Percentiles rank a stretch among this genome's conserved stretches.
Conservation (phyloP, 2,888 invertebrate species). For the Ophion slaviceki region DNA sequence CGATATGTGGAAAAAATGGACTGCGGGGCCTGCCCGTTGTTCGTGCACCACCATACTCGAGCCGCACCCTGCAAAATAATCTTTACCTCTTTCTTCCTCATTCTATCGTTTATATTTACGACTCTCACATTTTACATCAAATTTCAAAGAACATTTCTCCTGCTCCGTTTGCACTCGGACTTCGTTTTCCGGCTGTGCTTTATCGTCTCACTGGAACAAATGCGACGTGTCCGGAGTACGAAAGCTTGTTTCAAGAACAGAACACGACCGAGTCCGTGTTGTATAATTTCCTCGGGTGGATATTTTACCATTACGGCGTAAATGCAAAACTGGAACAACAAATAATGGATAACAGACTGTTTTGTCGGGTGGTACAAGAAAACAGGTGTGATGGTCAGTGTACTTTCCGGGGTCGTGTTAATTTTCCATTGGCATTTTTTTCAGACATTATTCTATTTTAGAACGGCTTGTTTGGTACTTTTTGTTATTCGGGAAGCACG, state of each 20-base stretch:
- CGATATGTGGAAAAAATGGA: constrained; percentile 24
- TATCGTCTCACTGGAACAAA: neutral
- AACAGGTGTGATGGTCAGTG: constrained; percentile 33
- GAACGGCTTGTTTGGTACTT: neutral
- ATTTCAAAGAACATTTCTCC: neutral
- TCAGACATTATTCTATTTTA: constrained; percentile 21
- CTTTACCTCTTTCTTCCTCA: no score
- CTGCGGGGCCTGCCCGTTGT: constrained; percentile 9
- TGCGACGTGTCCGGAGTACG: constrained; percentile 12
- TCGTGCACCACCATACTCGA: constrained; percentile 52
- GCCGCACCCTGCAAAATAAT: constrained; percentile 72
- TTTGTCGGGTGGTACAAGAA: constrained; percentile 43
- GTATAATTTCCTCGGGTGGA: constrained; percentile 11
- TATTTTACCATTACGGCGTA: constrained; percentile 16
- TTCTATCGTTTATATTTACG: no score
- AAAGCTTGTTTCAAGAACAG: constrained; percentile 49
- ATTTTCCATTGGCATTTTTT: constrained; percentile 49
- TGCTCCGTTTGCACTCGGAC: neutral
- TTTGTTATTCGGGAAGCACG: neutral
- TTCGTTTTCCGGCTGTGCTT: constrained; percentile 16
- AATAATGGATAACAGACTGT: neutral
- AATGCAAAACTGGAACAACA: constrained; percentile 3
- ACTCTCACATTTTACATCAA: no score
- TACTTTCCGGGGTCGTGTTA: constrained; percentile 36
- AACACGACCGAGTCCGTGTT: constrained; percentile 13